A percentile compares a stretch with the other conserved stretches of the same genome.
Evolutionary conservation across 2,797 vertebrate genomes (phyloP).

Genomic region (Argya squamiceps): DNA sequence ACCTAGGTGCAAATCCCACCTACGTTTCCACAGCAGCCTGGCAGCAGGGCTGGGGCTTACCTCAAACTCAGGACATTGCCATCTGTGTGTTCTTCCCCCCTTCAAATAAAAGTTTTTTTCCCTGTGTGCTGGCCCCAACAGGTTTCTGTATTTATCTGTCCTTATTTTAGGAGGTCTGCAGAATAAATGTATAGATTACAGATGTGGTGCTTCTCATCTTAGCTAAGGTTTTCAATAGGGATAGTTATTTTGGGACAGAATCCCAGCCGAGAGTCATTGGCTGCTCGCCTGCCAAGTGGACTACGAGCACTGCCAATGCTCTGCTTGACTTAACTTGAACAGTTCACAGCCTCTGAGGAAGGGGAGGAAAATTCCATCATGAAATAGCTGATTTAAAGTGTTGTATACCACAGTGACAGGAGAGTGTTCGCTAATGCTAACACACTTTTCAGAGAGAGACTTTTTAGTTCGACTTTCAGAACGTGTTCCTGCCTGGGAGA

Average conservation of each 20-base stretch:
- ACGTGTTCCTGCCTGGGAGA: not conserved
- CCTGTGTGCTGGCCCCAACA: not conserved
- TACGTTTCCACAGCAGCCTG: not conserved
- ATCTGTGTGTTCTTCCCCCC: not conserved
- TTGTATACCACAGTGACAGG: not conserved
- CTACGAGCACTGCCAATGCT: conserved; percentile 24
- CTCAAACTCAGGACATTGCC: not conserved
- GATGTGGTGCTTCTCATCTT: conserved; percentile 42
- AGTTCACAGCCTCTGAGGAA: conserved; percentile 53
- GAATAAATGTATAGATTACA: conserved; percentile 37
- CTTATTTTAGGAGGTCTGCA: conserved; percentile 47
- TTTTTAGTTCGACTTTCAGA: not conserved
- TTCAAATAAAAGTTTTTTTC: not conserved
- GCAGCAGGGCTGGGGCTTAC: not conserved
- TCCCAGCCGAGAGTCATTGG: conserved; percentile 46
- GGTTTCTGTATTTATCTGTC: conserved; percentile 59
- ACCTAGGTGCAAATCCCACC: not conserved
- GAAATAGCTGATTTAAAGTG: conserved; percentile 45
- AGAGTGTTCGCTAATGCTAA: not conserved
- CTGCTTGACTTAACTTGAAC: conserved; percentile 53
- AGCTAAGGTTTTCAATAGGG: conserved; percentile 38
- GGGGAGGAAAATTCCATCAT: conserved; percentile 51
- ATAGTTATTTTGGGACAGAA: conserved; percentile 53
- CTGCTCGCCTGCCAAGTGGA: conserved; percentile 22
- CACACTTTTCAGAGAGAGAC: not conserved